phyloP scores from a whole-genome alignment of 2,888 invertebrate species.

The Lepetodrilus schrolli region DNA sequence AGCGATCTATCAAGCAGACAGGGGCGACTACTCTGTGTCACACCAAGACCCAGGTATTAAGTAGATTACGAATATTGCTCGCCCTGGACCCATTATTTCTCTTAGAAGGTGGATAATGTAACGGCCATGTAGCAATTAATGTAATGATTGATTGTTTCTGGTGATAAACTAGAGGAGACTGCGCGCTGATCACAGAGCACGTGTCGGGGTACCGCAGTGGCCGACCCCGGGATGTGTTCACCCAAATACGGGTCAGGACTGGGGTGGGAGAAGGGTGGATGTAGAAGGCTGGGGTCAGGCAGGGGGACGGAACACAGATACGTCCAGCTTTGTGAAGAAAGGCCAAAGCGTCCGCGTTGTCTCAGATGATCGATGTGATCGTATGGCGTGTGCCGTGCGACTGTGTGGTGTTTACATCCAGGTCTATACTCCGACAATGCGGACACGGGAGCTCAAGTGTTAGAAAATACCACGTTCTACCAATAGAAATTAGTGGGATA shows the following conservation, averaged over 20 bases:
- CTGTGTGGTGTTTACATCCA: too few species aligned
- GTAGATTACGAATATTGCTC: slow-evolving; percentile 4
- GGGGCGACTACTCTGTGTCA: background rate
- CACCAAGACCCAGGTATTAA: slow-evolving; percentile 1
- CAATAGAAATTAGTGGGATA: too few species aligned
- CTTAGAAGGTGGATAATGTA: background rate
- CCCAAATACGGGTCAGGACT: too few species aligned
- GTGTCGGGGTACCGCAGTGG: too few species aligned
- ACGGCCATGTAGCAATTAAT: slow-evolving; percentile 2
- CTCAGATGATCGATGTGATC: background rate
- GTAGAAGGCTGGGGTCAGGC: background rate
- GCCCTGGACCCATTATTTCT: background rate
- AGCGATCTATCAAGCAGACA: too few species aligned
- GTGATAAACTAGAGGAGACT: background rate
- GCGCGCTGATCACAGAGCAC: background rate
- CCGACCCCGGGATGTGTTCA: too few species aligned
- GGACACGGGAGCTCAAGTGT: too few species aligned
- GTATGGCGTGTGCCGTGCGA: too few species aligned
- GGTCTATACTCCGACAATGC: too few species aligned
- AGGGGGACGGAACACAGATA: too few species aligned
- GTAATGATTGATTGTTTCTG: slow-evolving; percentile 12
- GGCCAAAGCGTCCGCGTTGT: background rate
- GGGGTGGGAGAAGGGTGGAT: background rate
- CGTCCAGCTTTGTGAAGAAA: background rate
- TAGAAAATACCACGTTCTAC: too few species aligned